These are phyloP conservation scores for Tholera decimalis DNA, from an alignment of 2,888 invertebrate genomes.

Conservation along the genomic window DNA sequence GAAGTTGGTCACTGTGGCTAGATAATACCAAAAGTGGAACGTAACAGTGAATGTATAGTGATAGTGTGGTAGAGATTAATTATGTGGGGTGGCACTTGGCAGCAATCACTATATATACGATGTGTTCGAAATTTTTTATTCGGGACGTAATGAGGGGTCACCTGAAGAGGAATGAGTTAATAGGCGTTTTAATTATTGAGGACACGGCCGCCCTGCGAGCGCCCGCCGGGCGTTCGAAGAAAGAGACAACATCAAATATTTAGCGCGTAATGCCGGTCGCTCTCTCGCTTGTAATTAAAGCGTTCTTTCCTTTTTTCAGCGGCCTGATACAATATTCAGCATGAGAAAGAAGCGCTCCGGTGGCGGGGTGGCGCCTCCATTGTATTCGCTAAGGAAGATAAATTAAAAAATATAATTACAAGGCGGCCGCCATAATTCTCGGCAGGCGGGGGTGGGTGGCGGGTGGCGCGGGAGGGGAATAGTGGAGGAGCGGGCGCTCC, in stretches of 20 bases:
- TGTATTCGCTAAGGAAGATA: constrained; percentile 93
- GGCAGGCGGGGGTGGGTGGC: constrained; percentile 85
- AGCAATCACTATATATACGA: constrained; percentile 65
- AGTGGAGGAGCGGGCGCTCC: constrained; percentile 90
- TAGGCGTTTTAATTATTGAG: constrained; percentile 90
- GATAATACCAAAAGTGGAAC: constrained; percentile 34
- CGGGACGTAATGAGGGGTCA: constrained; percentile 85
- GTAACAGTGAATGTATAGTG: constrained; percentile 53
- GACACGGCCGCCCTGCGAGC: constrained; percentile 75
- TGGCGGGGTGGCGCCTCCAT: constrained; percentile 91
- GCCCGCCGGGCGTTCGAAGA: constrained; percentile 77
- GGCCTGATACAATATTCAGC: constrained; percentile 92
- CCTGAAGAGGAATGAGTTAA: constrained; percentile 89
- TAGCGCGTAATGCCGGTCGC: constrained; percentile 89
- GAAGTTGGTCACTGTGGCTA: constrained; percentile 14
- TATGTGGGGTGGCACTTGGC: constrained; percentile 60
- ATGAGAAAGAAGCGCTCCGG: constrained; percentile 91
- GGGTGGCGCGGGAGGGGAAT: constrained; percentile 78
- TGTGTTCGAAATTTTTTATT: constrained; percentile 76
- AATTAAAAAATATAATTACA: constrained; percentile 94
- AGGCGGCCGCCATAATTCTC: constrained; percentile 93
- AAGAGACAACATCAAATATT: constrained; percentile 91
- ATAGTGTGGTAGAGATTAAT: constrained; percentile 59
- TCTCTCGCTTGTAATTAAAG: constrained; percentile 91
- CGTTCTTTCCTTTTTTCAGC: constrained; percentile 91